These are phyloP conservation scores for Montipora capricornis DNA, from an alignment of 64 coral and sea anemone genomes.

Conservation along the genomic window DNA sequence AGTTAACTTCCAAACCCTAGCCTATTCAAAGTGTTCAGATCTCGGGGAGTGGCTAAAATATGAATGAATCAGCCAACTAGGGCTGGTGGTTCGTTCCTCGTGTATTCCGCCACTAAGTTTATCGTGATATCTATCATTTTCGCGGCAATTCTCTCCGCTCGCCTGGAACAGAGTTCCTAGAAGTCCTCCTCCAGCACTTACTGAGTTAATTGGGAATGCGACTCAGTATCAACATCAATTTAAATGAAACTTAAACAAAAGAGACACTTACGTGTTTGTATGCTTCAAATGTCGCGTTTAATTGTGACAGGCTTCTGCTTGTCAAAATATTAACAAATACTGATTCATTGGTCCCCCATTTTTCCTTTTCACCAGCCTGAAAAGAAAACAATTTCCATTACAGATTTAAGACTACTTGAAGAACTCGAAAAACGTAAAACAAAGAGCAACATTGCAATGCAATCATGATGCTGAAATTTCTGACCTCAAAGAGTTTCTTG, in stretches of 20 bases:
- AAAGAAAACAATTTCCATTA: background rate
- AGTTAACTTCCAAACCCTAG: no score
- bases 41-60: no score
- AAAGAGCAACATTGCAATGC: background rate
- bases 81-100: no score
- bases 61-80: no score
- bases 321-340: slow-evolving; percentile 74
- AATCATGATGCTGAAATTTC: background rate
- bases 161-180: no score
- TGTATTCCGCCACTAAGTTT: no score
- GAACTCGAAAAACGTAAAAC: background rate
- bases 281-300: slow-evolving; percentile 64
- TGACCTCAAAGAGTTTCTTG: slow-evolving; percentile 47
- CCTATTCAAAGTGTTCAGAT: no score
- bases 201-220: background rate
- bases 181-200: background rate
- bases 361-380: slow-evolving; percentile 68
- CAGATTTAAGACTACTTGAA: background rate
- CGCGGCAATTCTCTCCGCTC: no score
- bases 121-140: no score
- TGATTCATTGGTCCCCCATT: slow-evolving; percentile 77
- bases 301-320: slow-evolving; percentile 33
- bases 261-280: slow-evolving; percentile 71
- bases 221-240: no score
- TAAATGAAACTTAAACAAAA: no score